Evolutionary conservation across 2,113 vertebrate species (phyloP), one percentile per base, ranked within the genome.

Genomic region (Istiophorus platypterus): DNA sequence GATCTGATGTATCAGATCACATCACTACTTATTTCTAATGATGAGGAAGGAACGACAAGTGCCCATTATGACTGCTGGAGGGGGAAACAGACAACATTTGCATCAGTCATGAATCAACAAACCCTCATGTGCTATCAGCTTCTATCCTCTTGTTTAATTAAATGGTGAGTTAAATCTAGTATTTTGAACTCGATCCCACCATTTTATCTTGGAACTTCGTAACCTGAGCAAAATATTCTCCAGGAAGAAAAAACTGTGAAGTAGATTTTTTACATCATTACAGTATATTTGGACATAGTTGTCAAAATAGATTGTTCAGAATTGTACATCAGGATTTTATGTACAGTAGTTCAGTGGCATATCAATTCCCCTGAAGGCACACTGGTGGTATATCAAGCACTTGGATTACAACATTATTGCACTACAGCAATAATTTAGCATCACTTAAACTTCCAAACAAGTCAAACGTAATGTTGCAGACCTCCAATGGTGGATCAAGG

Each of bases 351-450:
- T 76, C 8, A 37, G 63, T 18, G 18, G 41, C 68, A 41, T 27
- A 72, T 57, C 1, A 54, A 68, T 68, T 74, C 52, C 17, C 9
- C 24, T 17, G 20, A 59, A 68, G 51, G 49, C 18, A 51, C 14
- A 47, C 5, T n/a, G 22, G 57, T 70, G 18, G 29, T 64, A 64
- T 17, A 66, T 51, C 17, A 62, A 74, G 27, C 31, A 59, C 2
- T n/a, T 56, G 49, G 31, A 42, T 47, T 31, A 45, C 14, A 34
- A 27, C 42, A 47, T 39, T 29, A 37, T 62, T 29, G 24, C 49
- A 57, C 3, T 2, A 63, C 5, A n/a, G 61, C 20, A 54, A 58
- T 51, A 70, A 66, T 52, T 76, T 24, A 77, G 59, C 54, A 75
- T 51, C 61, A 29, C 47, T 66, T 31, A 14, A 59, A 68, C 61